Conservation (phyloP, 2,113 vertebrate species). For the Dryoscopus gambensis region DNA sequence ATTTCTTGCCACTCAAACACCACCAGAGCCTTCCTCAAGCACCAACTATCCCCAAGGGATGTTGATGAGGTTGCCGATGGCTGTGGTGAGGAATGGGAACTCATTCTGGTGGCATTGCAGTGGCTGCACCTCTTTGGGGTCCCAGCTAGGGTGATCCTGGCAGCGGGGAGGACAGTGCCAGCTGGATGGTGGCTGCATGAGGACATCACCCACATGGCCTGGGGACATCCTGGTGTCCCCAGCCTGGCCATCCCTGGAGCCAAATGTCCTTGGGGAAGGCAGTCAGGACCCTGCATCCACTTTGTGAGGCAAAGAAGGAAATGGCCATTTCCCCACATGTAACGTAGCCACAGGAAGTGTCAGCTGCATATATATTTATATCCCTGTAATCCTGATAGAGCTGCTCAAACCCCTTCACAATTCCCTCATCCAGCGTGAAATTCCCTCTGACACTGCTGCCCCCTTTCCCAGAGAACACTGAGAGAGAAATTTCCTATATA, state of each 20-base stretch:
- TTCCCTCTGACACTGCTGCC: accelerated
- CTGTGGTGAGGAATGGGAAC: not conserved
- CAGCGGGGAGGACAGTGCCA: accelerated
- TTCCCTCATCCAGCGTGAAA: not conserved
- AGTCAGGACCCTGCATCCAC: not conserved
- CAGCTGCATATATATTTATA: not conserved
- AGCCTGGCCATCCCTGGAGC: not conserved
- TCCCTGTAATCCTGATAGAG: not conserved
- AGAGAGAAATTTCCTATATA: not conserved
- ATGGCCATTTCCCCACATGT: accelerated
- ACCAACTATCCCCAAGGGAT: accelerated
- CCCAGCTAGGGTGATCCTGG: not conserved
- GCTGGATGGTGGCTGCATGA: not conserved
- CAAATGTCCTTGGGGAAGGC: not conserved
- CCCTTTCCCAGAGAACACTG: accelerated
- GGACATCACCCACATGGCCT: not conserved
- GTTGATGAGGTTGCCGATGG: accelerated
- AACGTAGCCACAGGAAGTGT: not conserved
- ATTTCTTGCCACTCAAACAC: not conserved
- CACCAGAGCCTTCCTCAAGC: not conserved
- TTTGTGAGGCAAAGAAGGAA: not conserved
- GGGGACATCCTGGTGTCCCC: not conserved
- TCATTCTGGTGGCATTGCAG: not conserved
- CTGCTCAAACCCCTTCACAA: not conserved
- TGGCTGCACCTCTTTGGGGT: not conserved